Evolutionary conservation across 2,797 vertebrate genomes (phyloP).

Genomic region (Momotus momota): DNA sequence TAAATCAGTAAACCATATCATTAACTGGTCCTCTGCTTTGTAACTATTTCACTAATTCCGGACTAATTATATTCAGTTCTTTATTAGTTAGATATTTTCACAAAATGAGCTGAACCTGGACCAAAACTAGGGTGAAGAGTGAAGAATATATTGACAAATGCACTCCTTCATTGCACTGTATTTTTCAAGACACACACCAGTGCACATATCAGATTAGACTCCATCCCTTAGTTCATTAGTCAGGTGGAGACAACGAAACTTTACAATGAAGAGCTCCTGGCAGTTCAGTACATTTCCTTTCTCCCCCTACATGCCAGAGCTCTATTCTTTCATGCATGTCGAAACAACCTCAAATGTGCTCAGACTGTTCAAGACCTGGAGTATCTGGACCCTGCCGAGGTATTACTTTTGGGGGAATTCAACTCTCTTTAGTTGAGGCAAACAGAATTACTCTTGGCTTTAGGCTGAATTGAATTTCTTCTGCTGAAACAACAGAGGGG

Average conservation of each 20-base stretch:
- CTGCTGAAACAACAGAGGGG: not conserved
- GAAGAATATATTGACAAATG: slow-evolving; percentile 57
- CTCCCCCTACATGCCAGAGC: not conserved
- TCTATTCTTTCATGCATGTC: not conserved
- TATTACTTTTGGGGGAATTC: not conserved
- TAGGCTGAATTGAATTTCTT: not conserved
- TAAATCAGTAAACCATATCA: slow-evolving; percentile 24
- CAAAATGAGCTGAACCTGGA: not conserved
- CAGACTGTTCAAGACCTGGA: not conserved
- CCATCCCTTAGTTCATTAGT: slow-evolving; percentile 60
- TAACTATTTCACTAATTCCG: slow-evolving; percentile 36
- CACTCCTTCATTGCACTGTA: slow-evolving; percentile 24
- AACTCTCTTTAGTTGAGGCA: not conserved
- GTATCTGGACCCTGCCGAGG: not conserved
- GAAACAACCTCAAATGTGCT: not conserved
- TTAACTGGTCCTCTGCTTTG: not conserved
- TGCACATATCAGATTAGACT: slow-evolving; percentile 57
- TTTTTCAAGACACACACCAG: slow-evolving; percentile 55
- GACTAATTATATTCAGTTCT: slow-evolving; percentile 23
- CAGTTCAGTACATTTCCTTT: not conserved
- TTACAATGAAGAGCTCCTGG: not conserved
- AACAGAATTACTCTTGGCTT: not conserved
- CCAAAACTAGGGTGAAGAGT: not conserved
- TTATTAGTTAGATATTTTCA: slow-evolving; percentile 13
- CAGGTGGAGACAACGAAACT: slow-evolving; percentile 59